Conservation (phyloP, 2,797 vertebrate species). For the Tympanoctomys barrerae region DNA sequence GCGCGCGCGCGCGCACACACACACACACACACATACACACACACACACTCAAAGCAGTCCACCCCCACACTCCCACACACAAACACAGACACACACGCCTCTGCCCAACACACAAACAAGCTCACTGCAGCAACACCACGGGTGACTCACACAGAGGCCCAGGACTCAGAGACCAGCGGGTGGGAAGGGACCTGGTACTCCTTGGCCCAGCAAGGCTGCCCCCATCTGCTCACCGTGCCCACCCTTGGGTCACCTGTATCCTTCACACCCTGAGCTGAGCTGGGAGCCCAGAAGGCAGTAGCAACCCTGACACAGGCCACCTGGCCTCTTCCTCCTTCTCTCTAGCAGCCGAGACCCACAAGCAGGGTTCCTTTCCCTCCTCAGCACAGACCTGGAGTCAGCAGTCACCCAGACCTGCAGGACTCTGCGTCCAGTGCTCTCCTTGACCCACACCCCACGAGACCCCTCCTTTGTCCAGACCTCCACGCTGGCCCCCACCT, state of each 20-base stretch:
- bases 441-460: background rate
- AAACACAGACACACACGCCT: background rate
- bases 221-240: background rate
- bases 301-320: background rate
- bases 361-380: background rate
- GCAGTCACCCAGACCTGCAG: background rate
- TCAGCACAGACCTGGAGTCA: background rate
- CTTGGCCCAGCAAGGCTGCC: background rate
- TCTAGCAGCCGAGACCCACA: background rate
- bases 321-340: background rate
- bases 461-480: background rate
- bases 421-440: background rate
- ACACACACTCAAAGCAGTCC: background rate
- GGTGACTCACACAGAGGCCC: background rate
- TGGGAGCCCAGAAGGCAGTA: background rate
- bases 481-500: background rate
- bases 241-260: background rate
- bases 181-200: background rate
- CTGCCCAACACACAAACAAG: background rate
- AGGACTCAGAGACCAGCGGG: background rate
- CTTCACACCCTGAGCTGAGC: background rate
- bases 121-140: background rate
- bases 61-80: background rate
- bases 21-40: background rate
- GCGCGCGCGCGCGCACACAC: too few species aligned